Percentiles rank a stretch among this genome's conserved stretches.
These are phyloP conservation scores for Phytoseiulus persimilis DNA, from an alignment of 2,888 invertebrate genomes.

Conservation along the genomic window DNA sequence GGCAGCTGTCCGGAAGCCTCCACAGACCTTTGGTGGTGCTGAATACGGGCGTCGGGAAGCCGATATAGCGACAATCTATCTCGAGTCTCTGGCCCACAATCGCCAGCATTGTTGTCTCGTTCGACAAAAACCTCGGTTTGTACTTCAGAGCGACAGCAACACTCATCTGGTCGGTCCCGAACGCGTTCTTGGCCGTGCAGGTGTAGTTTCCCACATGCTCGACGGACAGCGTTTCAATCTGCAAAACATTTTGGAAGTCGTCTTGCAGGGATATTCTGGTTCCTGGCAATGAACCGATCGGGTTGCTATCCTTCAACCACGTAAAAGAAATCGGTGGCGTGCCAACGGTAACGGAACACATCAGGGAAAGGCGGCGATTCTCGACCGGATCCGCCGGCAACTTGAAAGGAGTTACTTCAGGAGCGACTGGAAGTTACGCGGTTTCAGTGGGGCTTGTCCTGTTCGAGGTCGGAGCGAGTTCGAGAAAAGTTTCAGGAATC, in stretches of 20 bases:
- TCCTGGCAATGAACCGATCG: background rate
- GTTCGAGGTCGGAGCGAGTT: background rate
- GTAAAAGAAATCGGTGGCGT: conserved; percentile 15
- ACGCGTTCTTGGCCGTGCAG: conserved; percentile 23
- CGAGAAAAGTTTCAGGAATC: background rate
- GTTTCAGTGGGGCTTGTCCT: background rate
- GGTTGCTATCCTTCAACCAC: conserved; percentile 14
- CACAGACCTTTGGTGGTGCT: background rate
- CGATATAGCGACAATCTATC: conserved; percentile 13
- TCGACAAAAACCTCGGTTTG: background rate
- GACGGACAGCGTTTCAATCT: conserved; percentile 15
- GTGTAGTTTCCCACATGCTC: conserved; percentile 30
- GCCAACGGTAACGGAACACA: conserved; percentile 17
- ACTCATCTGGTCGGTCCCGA: conserved; percentile 27
- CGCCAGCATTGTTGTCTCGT: background rate
- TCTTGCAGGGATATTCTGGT: background rate
- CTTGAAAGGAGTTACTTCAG: conserved; percentile 24
- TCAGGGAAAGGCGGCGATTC: conserved; percentile 9
- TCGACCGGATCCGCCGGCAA: conserved; percentile 20
- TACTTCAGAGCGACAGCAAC: conserved; percentile 5
- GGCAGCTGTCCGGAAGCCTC: no score
- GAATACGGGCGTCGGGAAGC: background rate
- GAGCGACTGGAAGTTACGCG: background rate
- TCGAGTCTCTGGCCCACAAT: conserved; percentile 9
- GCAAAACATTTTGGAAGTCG: conserved; percentile 13